Evolutionary conservation across 2,113 vertebrate species (phyloP).

Genomic region (Anoura caudifer): DNA sequence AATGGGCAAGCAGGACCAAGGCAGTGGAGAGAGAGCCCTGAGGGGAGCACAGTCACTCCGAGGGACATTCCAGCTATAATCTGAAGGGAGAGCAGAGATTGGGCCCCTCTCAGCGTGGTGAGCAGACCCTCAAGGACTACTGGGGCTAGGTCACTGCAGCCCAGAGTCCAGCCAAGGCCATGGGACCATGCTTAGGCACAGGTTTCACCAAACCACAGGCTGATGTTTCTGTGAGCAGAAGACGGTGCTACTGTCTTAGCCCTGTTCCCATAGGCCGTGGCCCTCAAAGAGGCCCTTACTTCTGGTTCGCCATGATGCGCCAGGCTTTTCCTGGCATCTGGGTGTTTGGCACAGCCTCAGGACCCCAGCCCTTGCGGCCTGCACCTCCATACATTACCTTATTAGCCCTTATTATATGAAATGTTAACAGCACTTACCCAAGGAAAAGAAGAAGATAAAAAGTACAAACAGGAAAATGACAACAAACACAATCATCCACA

Average conservation of each 20-base stretch:
- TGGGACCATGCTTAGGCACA: neutral
- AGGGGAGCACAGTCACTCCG: no score
- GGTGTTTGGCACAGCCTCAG: neutral
- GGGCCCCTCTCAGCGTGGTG: neutral
- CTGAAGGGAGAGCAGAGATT: neutral
- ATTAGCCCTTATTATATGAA: neutral
- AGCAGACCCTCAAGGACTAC: neutral
- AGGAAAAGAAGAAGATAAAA: no score
- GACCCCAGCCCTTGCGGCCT: neutral
- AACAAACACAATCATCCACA: no score
- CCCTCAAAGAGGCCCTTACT: neutral
- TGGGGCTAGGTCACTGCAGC: neutral
- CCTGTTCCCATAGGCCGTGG: neutral
- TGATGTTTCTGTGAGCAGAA: neutral
- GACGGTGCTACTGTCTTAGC: neutral
- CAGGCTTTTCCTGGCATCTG: neutral
- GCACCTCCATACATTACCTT: neutral
- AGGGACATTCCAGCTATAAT: neutral
- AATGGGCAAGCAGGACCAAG: neutral
- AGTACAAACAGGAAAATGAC: no score
- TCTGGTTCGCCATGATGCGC: neutral
- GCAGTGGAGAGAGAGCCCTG: neutral
- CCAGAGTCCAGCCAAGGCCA: neutral
- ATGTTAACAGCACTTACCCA: no score
- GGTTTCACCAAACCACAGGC: neutral